Percentiles rank a stretch among this genome's conserved stretches.
phyloP scores from a whole-genome alignment of 1,140 invertebrate species.

The Meloidogyne hapla region DNA sequence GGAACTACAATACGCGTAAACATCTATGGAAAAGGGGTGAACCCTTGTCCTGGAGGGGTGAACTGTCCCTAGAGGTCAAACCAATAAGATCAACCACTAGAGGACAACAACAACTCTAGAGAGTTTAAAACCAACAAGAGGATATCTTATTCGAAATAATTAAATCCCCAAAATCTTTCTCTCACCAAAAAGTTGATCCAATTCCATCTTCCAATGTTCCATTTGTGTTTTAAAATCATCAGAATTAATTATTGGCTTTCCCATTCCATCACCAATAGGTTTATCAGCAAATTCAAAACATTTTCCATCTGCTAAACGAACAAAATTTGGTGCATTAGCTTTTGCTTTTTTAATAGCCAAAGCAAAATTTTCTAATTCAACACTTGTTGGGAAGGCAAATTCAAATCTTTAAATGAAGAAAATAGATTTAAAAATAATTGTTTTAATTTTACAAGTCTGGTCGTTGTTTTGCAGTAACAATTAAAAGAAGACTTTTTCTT shows the following conservation, averaged over 20 bases:
- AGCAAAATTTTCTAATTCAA: conserved; percentile 41
- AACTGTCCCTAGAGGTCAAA: too few relatives aligned
- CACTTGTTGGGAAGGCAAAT: conserved; percentile 28
- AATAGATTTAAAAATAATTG: not conserved
- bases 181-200: conserved; percentile 41
- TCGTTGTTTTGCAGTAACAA: conserved; percentile 33
- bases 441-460: conserved; percentile 44
- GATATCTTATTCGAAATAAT: too few relatives aligned
- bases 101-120: too few relatives aligned
- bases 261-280: conserved; percentile 23
- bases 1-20: too few relatives aligned
- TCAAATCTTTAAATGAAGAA: conserved; percentile 12
- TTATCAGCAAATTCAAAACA: conserved; percentile 19
- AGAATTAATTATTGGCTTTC: conserved; percentile 29
- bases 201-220: conserved; percentile 35
- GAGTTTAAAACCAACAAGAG: too few relatives aligned
- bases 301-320: conserved; percentile 9
- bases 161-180: not conserved
- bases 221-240: conserved; percentile 31
- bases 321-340: conserved; percentile 38
- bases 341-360: conserved; percentile 40
- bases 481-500: conserved; percentile 34
- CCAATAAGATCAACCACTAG: too few relatives aligned
- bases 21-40: too few relatives aligned
- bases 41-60: too few relatives aligned